A percentile compares a stretch with the other conserved stretches of the same genome.
Conservation (phyloP, 2,888 invertebrate species). For the Drosophila mettleri region DNA sequence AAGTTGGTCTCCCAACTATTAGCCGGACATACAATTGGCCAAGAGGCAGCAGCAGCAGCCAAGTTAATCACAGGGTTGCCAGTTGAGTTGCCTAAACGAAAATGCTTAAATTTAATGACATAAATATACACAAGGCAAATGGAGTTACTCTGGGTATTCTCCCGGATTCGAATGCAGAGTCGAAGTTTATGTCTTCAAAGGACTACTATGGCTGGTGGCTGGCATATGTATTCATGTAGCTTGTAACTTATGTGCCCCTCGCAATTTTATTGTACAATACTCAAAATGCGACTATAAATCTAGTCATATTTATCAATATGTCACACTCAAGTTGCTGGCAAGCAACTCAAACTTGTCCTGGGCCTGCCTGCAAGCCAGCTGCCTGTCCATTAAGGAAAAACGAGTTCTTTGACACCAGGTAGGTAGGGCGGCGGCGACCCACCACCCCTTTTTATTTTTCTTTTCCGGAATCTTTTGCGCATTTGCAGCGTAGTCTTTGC, state of each 20-base stretch:
- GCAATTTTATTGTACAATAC: constrained; percentile 50
- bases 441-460: constrained; percentile 54
- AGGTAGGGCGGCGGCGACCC: constrained; percentile 45
- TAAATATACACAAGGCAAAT: constrained; percentile 76
- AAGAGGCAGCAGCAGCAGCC: constrained; percentile 57
- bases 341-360: constrained; percentile 10
- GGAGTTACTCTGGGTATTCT: constrained; percentile 41
- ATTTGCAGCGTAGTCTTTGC: constrained; percentile 39
- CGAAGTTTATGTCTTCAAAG: constrained; percentile 18
- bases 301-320: constrained; percentile 69
- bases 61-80: constrained; percentile 81
- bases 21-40: constrained; percentile 75
- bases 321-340: constrained; percentile 40
- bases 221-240: constrained; percentile 12
- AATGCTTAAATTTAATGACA: constrained; percentile 85
- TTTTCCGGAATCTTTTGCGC: constrained; percentile 56
- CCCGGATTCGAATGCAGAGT: constrained; percentile 17
- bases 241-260: constrained; percentile 43
- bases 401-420: constrained; percentile 55
- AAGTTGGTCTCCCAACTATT: constrained; percentile 60
- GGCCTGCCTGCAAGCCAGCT: constrained; percentile 33
- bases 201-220: constrained; percentile 60
- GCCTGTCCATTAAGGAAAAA: constrained; percentile 73
- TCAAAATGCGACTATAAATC: constrained; percentile 51
- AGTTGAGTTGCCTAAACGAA: constrained; percentile 83